phyloP scores from a whole-genome alignment of 2,113 vertebrate genomes.

The Nematolebias whitei region DNA sequence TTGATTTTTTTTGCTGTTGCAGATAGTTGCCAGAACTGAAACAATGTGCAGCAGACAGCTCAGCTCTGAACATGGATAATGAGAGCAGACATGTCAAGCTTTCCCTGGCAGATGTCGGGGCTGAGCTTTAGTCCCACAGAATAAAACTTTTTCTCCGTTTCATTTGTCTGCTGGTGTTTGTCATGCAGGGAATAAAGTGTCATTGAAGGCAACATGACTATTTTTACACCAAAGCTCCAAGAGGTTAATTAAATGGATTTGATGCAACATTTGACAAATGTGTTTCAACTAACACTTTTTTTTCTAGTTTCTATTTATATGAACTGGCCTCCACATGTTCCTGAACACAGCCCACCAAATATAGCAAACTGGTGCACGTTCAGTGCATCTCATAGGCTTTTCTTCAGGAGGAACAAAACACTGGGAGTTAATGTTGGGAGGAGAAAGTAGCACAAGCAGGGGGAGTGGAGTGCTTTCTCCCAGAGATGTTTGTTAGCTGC shows the following conservation, averaged over 20 bases:
- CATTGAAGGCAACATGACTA: not conserved
- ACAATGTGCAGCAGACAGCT: conserved; percentile 10
- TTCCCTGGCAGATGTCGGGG: conserved; percentile 30
- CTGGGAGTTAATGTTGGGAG: conserved; percentile 18
- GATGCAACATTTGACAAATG: conserved; percentile 1
- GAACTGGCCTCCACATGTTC: not conserved
- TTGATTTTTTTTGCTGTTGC: conserved; percentile 20
- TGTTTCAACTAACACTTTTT: not conserved
- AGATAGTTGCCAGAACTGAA: conserved; percentile 49
- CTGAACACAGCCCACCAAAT: not conserved
- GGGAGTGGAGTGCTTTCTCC: conserved; percentile 40
- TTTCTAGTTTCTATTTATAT: not conserved
- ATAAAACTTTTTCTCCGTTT: conserved; percentile 8
- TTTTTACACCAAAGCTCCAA: not conserved
- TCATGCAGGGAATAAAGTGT: conserved; percentile 6
- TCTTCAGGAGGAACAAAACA: conserved; percentile 22
- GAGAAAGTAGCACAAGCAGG: conserved; percentile 17
- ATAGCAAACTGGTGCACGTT: conserved; percentile 1
- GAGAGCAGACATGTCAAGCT: conserved; percentile 17
- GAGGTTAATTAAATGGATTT: not conserved
- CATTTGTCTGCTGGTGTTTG: conserved; percentile 1
- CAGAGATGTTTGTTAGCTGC: conserved; percentile 34
- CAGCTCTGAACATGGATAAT: conserved; percentile 15
- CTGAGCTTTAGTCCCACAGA: not conserved
- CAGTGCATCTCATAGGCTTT: conserved; percentile 8